Conservation (phyloP, 2,113 vertebrate genomes). For the Heptranchias perlo region DNA sequence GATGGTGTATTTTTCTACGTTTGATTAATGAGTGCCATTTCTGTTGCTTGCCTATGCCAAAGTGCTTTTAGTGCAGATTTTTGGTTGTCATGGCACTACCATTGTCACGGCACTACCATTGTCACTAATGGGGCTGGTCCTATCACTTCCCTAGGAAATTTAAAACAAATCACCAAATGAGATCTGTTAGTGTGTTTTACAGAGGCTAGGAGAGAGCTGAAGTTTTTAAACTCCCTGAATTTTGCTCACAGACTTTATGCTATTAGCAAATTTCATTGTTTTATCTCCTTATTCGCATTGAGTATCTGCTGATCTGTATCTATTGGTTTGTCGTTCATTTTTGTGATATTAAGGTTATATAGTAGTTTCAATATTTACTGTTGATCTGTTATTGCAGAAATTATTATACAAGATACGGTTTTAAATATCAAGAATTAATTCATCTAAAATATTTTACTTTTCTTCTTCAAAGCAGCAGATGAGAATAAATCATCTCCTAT, state of each 20-base stretch:
- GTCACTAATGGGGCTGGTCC: neutral
- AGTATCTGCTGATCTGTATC: neutral
- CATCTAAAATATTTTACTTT: neutral
- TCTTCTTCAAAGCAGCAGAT: slow-evolving; percentile 12
- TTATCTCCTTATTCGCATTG: neutral
- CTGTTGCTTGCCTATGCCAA: neutral
- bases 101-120: neutral
- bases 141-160: neutral
- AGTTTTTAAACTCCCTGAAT: neutral
- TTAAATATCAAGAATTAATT: neutral
- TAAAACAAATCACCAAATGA: neutral
- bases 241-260: neutral
- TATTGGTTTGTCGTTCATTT: neutral
- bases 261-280: neutral
- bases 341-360: neutral
- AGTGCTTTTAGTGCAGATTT: neutral
- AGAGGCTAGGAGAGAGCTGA: neutral
- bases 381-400: neutral
- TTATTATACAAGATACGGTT: neutral
- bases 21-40: slow-evolving; percentile 9
- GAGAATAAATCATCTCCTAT: slow-evolving; percentile 60
- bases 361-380: neutral
- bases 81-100: neutral
- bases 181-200: neutral
- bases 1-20: neutral